Base-by-base conservation (phyloP, 53 echinoderm and acorn worm genomes). In the Temnopleurus reevesii region DNA sequence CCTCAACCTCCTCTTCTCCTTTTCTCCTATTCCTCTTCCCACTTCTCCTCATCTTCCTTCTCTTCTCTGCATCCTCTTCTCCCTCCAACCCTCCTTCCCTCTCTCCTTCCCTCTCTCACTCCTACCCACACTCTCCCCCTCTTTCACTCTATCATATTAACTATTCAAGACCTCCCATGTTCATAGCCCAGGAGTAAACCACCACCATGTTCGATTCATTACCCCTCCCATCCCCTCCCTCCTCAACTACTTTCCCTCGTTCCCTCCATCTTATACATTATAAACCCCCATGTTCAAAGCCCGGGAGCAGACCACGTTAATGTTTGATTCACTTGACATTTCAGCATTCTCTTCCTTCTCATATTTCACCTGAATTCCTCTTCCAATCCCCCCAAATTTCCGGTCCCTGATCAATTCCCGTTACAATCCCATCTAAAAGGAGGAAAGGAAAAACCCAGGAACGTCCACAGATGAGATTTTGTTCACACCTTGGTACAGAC, bases 271-370 rank as follows among this genome's bases (percentile, higher is more conserved):
- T 24, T 23, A 10, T 41, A 17, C 19, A 5, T 27, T 76, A 28
- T 23, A 15, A 17, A 15, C 45, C 76, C 24, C 19, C 45, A 12
- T 2, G 17, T 24, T 36, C 30, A 5, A 61, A 19, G 5, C 24
- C 41, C 45, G 35, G 44, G 76, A 76, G 76, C 45, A 76, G 0
- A 38, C 76, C 45, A 76, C 21, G 38, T 34, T 23, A 9, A 24
- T 76, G 12, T 76, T 76, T 76, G 76, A 43, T 21, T 76, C 23
- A 9, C 76, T 45, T 76, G 45, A 76, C 76, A 76, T 76, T 76
- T 45, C 5, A 76, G 41, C n/a, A 44, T 76, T 76, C 76, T 28
- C 17, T 47, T 79, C 79, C 49, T 46, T 28, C 19, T 77, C 4
- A 12, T 2, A 45, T 77, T 45, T 45, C 46, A 21, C 45, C 19